phyloP scores from a whole-genome alignment of 2,113 vertebrate species.

The Equus przewalskii region DNA sequence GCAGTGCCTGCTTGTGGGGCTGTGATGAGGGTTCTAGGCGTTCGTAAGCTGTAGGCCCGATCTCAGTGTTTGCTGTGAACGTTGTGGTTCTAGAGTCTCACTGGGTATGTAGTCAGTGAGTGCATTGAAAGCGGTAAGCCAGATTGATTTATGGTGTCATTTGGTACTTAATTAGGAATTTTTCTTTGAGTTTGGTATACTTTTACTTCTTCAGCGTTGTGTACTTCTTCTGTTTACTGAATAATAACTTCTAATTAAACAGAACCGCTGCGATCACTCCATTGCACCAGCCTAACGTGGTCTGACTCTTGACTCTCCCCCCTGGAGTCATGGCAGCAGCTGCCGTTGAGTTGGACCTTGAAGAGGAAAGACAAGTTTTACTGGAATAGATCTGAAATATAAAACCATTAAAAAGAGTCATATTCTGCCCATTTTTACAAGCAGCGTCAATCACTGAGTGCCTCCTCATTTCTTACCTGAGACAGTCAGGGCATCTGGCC shows the following conservation, averaged over 20 bases:
- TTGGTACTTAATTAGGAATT: background rate
- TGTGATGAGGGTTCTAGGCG: background rate
- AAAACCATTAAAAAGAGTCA: conserved; percentile 22
- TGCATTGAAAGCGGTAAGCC: background rate
- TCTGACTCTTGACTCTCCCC: background rate
- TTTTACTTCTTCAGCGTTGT: background rate
- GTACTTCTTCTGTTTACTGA: background rate
- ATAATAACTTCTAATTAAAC: background rate
- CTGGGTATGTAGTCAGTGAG: background rate
- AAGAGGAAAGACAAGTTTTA: conserved; percentile 59
- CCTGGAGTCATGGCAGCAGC: background rate
- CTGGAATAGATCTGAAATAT: conserved; percentile 28
- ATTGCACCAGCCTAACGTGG: background rate
- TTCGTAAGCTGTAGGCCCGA: background rate
- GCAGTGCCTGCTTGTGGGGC: background rate
- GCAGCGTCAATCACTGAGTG: too few relatives aligned
- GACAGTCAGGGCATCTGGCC: background rate
- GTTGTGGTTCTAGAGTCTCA: background rate
- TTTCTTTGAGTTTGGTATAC: conserved; percentile 20
- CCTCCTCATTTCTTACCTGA: background rate
- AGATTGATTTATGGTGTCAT: background rate
- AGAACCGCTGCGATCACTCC: background rate
- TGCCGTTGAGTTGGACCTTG: background rate
- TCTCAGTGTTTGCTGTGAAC: background rate
- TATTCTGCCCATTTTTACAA: background rate